Evolutionary conservation across 1,140 invertebrate genomes (phyloP), one percentile per base, ranked within the genome.

Genomic region (Coelopa frigida): DNA sequence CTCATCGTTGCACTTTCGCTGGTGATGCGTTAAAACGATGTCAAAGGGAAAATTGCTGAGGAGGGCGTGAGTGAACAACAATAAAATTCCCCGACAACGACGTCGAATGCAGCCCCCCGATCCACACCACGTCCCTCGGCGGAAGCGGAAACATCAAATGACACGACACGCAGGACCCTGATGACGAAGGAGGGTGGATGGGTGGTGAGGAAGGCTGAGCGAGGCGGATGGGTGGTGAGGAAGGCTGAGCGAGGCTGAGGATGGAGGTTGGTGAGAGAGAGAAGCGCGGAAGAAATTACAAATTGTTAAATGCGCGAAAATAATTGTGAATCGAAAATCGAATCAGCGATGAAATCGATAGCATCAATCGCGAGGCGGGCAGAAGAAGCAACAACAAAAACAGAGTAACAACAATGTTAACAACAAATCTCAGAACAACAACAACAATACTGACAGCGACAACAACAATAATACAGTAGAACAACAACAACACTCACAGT

Each of bases 301-400:
- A 15, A 32, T 44, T 44, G 26, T 32, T 33, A 31, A 44, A 44
- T 32, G 37, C 26, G 31, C 33, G 23, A 46, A 38, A 46, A 38
- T 46, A 46, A 46, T 46, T 46, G 37, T 31, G 35, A 46, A 46
- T 46, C 36, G 35, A 46, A 46, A 46, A 46, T 46, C 44, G 26
- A 46, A 46, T 46, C 44, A 46, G 24, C 26, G 22, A 27, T 23
- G 27, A 33, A 15, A 27, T 14, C 26, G 23, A 32, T n/a, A n/a
- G n/a, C n/a, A n/a, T n/a, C n/a, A n/a, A n/a, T n/a, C n/a, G n/a
- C n/a, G n/a, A n/a, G n/a, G n/a, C n/a, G n/a, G n/a, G n/a, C n/a
- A n/a, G n/a, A n/a, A n/a, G n/a, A n/a, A n/a, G n/a, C n/a, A n/a
- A n/a, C n/a, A n/a, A n/a, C n/a, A n/a, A n/a, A n/a, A n/a, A n/a